Base-by-base conservation (phyloP, 2,888 invertebrate genomes). In the Calameuta pallipes region DNA sequence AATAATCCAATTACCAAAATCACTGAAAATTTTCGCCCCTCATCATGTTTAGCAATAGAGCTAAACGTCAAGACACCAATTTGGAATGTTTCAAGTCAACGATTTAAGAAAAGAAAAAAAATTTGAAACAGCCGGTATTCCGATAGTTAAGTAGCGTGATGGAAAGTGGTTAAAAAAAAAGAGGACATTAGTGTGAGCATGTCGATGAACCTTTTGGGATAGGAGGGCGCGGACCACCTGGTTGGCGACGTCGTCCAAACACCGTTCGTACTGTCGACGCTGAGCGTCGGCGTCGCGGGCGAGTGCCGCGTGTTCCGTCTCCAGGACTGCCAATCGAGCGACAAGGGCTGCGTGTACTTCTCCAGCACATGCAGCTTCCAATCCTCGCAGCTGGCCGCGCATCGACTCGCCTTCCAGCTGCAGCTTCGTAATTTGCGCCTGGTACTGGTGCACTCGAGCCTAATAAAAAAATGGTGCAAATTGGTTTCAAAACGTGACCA, bases 181-280 rank as follows among this genome's bases (percentile, higher is more conserved):
- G 70, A 33, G 33, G 33, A 33, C 12, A 70, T 70, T 33, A 70
- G 70, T 70, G 79, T 79, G 78, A 82, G 81, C 81, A 78, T 78
- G 70, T 81, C 81, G 69, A 73, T 75, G 82, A 88, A 96, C 96
- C 95, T 97, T 97, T 93, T 97, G 97, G 75, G 96, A 95, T 84
- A 97, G 94, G 82, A 97, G 93, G 75, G 97, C 97, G 85, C 96
- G 94, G 79, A 97, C 96, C 83, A 96, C 96, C 90, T 96, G 96
- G 91, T 96, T 96, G 81, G 96, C 97, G 82, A 97, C 96, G 92
- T 97, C 95, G 92, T 97, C 96, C 87, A 97, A 92, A 91, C 96
- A 94, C 87, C 95, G 92, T 92, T 97, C 96, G 92, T 97, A 97
- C 87, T 96, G 96, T 82, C 94, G 93, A 81, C 95, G 92, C 84